Evolutionary conservation across 2,113 vertebrate genomes (phyloP).

Genomic region (Notarius quadriscutis): DNA sequence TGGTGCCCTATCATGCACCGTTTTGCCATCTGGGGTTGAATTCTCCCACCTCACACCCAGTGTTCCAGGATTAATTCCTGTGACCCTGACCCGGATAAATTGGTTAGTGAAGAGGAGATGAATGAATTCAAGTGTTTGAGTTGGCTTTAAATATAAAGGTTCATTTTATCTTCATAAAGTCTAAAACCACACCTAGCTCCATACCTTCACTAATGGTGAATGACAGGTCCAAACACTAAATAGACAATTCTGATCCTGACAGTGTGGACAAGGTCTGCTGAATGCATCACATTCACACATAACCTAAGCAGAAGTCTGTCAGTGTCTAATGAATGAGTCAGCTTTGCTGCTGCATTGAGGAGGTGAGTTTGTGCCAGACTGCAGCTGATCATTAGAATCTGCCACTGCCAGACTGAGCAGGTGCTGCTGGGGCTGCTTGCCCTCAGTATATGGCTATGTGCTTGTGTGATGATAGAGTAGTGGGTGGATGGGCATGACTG

Average conservation of each 20-base stretch:
- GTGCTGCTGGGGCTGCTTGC: slow-evolving; percentile 31
- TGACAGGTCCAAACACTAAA: neutral
- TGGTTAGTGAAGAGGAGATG: neutral
- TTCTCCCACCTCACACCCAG: neutral
- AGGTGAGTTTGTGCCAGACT: slow-evolving; percentile 36
- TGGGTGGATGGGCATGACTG: slow-evolving; percentile 32
- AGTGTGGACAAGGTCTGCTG: slow-evolving; percentile 13
- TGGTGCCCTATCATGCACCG: neutral
- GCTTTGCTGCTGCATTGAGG: slow-evolving; percentile 1
- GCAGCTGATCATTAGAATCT: slow-evolving; percentile 35
- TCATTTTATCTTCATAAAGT: neutral
- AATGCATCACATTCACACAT: slow-evolving; percentile 18
- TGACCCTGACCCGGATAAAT: neutral
- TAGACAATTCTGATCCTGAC: neutral
- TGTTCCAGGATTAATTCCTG: neutral
- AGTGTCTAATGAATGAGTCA: slow-evolving; percentile 36
- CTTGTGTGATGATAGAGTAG: slow-evolving; percentile 3
- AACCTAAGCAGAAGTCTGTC: slow-evolving; percentile 24
- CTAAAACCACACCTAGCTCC: neutral
- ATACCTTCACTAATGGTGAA: slow-evolving; percentile 14
- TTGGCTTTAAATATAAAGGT: neutral
- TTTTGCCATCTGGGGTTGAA: neutral
- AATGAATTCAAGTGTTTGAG: neutral
- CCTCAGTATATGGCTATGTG: neutral
- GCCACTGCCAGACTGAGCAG: slow-evolving; percentile 25